Base-by-base conservation (phyloP, 2,797 vertebrate genomes). In the Danio choprae region DNA sequence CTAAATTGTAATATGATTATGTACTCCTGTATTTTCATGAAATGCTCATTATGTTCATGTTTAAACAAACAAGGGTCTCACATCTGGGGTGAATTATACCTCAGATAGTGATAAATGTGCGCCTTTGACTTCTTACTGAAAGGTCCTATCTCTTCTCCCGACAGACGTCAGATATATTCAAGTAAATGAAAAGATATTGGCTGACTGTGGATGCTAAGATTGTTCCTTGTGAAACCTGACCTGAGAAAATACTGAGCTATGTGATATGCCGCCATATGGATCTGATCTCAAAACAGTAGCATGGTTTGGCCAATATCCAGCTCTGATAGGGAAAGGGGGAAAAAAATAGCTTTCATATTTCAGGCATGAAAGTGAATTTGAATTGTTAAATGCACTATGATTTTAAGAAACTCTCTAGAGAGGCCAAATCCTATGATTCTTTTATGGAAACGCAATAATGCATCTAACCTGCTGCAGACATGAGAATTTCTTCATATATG, bases 251-350 rank as follows among this genome's bases (percentile, higher is more conserved):
- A 72, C 65, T 67, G 65, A 63, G 48, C 58, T 58, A 67, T 75
- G 38, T 53, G 59, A 84, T 84, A 74, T 60, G 43, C 13, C 7
- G 0, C 50, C 85, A 85, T 83, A 74, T 85, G 85, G 84, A 77
- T 83, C 70, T 82, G 73, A 85, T 84, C 81, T 80, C 71, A 44
- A 67, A 81, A 87, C 79, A 77, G 84, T 83, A 85, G 85, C 74
- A 38, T 40, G 10, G 74, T 77, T n/a, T 11, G 20, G 67, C 59
- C 77, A 22, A 51, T 46, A 70, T 63, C 44, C 73, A 67, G 58
- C 43, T 55, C 60, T 67, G 38, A 43, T 43, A 20, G 40, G 55
- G 18, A 18, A 48, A 69, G 51, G 20, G 12, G 13, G 38, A 59
- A 63, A 38, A 65, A 56, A 59, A 38, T 4, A 3, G n/a, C 10